Evolutionary conservation across 2,797 vertebrate genomes (phyloP), one percentile per base, ranked within the genome.

Genomic region (Cynodonichthys magdalenae): DNA sequence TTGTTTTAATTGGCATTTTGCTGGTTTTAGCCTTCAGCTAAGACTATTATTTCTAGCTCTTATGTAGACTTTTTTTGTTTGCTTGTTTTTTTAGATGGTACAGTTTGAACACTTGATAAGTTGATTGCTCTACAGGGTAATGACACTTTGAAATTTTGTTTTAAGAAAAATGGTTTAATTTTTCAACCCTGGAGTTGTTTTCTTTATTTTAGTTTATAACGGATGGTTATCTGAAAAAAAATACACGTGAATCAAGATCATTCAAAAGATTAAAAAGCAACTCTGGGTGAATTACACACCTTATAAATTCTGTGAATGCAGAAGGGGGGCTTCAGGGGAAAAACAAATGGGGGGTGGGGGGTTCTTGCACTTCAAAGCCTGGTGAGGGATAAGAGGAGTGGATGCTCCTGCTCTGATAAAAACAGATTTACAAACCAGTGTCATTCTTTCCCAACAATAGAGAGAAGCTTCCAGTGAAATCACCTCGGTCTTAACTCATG

Each of bases 331-430:
- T 85, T 92, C 90, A 91, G 85, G 92, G 81, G 78, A 62, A 82
- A n/a, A 91, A 90, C 91, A 92, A 93, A 92, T 92, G 92, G 89
- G 41, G 54, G 15, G 27, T 9, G 83, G 77, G 82, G 83, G 80
- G 80, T 72, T 72, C 72, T 81, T 74, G 56, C 85, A 87, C 85
- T 91, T 93, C 91, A 94, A 93, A 92, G 92, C 65, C 44, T n/a
- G 53, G 18, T 11, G 49, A 59, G 62, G 65, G 69, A 75, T 49
- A 63, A 80, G 69, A 63, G 65, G 74, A 75, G 41, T 56, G 63
- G 78, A 79, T 46, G 75, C 61, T 67, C 66, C 73, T 69, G 45
- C 66, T 75, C 74, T 80, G 80, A 81, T 66, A 73, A 75, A 77
- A 76, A 9, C 39, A 36, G 34, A 36, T 36, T 24, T 24, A 12